phyloP scores from a whole-genome alignment of 2,113 vertebrate species.

The zebrafish (Danio rerio) region DNA sequence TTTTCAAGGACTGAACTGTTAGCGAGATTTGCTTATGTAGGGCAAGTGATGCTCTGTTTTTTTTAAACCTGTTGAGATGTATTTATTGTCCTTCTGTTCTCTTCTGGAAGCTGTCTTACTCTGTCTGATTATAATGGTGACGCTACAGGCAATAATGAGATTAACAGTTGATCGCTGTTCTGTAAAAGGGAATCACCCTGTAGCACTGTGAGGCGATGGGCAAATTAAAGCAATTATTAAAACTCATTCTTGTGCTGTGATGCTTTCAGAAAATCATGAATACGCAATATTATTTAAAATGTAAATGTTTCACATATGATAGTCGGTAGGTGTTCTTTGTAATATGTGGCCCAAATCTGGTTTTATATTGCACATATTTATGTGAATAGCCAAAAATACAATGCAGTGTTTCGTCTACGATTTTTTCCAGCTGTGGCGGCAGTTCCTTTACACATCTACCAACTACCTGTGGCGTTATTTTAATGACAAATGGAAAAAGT shows the following conservation, averaged over 20 bases:
- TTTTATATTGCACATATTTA: too few species aligned
- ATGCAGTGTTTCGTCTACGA: too few species aligned
- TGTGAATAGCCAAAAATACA: too few species aligned
- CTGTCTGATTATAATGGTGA: conserved; percentile 22
- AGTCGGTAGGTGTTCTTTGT: too few species aligned
- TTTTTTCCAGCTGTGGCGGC: too few species aligned
- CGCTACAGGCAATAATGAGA: conserved; percentile 35
- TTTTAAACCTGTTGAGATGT: conserved; percentile 7
- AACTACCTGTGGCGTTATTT: too few species aligned
- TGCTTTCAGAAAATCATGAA: neutral
- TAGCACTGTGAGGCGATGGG: conserved; percentile 19
- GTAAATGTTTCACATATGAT: too few species aligned
- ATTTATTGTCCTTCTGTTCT: conserved; percentile 18
- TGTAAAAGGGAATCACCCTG: conserved; percentile 45
- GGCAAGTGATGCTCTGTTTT: neutral
- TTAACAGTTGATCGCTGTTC: conserved; percentile 37
- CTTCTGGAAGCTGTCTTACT: neutral
- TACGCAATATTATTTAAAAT: neutral
- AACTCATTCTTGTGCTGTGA: conserved; percentile 3
- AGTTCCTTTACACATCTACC: too few species aligned
- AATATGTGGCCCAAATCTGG: too few species aligned
- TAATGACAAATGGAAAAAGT: too few species aligned
- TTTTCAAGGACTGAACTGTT: neutral
- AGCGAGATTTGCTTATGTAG: neutral
- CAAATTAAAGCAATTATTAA: conserved; percentile 45